Evolutionary conservation across 2,113 vertebrate genomes (phyloP).

Genomic region (Epinephelus moara): DNA sequence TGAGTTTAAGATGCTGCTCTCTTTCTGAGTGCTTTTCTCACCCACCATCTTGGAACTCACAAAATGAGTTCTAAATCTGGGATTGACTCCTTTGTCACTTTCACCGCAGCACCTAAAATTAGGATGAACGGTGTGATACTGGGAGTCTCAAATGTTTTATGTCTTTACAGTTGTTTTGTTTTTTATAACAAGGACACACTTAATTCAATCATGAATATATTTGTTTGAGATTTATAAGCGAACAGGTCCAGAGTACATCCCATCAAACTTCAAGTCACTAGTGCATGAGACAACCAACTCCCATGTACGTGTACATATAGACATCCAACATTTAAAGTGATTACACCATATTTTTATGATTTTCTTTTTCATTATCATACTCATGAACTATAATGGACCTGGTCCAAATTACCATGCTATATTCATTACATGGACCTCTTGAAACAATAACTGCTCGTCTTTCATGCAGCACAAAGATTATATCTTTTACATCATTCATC

Average conservation of each 20-base stretch:
- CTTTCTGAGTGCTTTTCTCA: background rate
- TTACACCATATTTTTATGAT: background rate
- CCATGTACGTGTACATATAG: background rate
- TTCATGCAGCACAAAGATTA: slow-evolving; percentile 3
- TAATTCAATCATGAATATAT: background rate
- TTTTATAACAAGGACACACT: background rate
- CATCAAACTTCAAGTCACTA: background rate
- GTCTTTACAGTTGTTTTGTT: background rate
- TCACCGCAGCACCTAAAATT: slow-evolving; percentile 14
- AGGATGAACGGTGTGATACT: background rate
- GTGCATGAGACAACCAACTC: background rate
- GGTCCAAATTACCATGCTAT: background rate
- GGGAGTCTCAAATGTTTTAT: background rate
- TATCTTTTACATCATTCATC: slow-evolving; percentile 25
- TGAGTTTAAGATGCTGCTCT: background rate
- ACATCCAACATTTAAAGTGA: background rate
- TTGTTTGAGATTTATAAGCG: background rate
- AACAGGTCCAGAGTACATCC: background rate
- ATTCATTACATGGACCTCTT: slow-evolving; percentile 24
- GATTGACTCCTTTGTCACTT: slow-evolving; percentile 13
- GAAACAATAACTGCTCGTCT: slow-evolving; percentile 22
- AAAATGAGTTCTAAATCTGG: slow-evolving; percentile 6
- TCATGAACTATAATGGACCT: background rate
- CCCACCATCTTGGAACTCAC: background rate
- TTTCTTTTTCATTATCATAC: background rate